Base-by-base conservation (phyloP, 2,888 invertebrate genomes). In the Brachyptera putata region DNA sequence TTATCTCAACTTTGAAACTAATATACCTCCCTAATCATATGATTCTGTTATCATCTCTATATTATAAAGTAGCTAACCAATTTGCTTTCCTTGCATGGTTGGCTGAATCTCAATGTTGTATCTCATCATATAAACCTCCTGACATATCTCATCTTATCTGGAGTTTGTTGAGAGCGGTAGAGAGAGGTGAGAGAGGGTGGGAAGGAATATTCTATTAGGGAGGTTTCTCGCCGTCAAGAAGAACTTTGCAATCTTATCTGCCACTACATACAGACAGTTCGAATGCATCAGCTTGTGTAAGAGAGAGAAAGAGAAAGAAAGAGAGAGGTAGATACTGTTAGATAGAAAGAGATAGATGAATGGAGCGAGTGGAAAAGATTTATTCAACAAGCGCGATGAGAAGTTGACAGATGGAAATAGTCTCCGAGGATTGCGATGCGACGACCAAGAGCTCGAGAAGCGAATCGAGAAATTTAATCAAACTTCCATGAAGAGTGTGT, bases 241-340 rank as follows among this genome's bases (percentile, higher is more conserved):
- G 46, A 46, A 46, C 46, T 46, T 46, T 21, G 24, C 46, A 46
- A 46, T 46, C 46, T 46, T 46, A 46, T 46, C 46, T 41, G 14
- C 41, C 41, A 41, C 41, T 41, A 21, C 21, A 16, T 18, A 41
- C 41, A 41, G 30, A 30, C 30, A 7, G 30, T 11, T 11, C 30
- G 30, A 7, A 30, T 11, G 30, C 30, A 5, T 7, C 30, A 7
- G 30, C 30, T 5, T 30, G 30, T 11, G 30, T 30, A 30, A 11
- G 11, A 11, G 11, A 30, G 30, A 30, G 30, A 7, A 30, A 30
- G 30, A 30, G 30, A 30, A 30, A 30, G 30, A 30, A 11, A n/a
- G n/a, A n/a, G n/a, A n/a, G n/a, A n/a, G n/a, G n/a, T n/a, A n/a
- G n/a, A n/a, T n/a, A n/a, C n/a, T n/a, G n/a, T n/a, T n/a, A n/a